Base-by-base conservation (phyloP, 2,888 invertebrate species). In the Eucera pruinosa region DNA sequence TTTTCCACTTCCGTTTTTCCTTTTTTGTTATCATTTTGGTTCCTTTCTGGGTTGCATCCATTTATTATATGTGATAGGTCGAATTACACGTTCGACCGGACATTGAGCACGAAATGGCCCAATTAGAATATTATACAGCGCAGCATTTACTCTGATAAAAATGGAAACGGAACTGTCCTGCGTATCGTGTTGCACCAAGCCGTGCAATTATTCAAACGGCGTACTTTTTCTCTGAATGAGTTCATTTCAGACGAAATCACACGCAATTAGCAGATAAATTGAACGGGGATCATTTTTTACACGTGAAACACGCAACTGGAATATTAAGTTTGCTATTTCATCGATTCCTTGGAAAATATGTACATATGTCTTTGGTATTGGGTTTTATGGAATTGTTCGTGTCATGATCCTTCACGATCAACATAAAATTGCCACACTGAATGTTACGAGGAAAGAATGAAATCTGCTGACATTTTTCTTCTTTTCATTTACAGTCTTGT, bases 101-200 rank as follows among this genome's bases (percentile, higher is more conserved):
- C 13, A 39, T 25, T 18, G 39, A 11, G 20, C 36, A 39, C 50
- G 30, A 7, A 13, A 33, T 2, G 9, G 25, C 0, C n/a, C 50
- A 58, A 71, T 58, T 66, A 66, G 50, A 66, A 58, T 65, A 43
- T 65, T 39, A 30, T 18, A 25, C 27, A 2, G 15, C 25, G 41
- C 15, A 4, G 20, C 27, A 33, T 68, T 39, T 5, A 20, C 13
- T 23, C 36, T 1, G 0, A 45, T 23, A 60, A 47, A 72, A 72
- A 55, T 39, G 18, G 0, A n/a, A 9, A 43, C 15, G n/a, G 3
- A 43, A 25, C 23, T 7, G 66, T 36, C 13, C 57, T 2, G 23
- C 33, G 20, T 36, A 20, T 20, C 41, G 7, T 25, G 6, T 47
- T 55, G n/a, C n/a, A 23, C 33, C 25, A 5, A 6, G 6, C 1